Evolutionary conservation across 1,140 invertebrate species (phyloP).

Genomic region (Linepithema humile): DNA sequence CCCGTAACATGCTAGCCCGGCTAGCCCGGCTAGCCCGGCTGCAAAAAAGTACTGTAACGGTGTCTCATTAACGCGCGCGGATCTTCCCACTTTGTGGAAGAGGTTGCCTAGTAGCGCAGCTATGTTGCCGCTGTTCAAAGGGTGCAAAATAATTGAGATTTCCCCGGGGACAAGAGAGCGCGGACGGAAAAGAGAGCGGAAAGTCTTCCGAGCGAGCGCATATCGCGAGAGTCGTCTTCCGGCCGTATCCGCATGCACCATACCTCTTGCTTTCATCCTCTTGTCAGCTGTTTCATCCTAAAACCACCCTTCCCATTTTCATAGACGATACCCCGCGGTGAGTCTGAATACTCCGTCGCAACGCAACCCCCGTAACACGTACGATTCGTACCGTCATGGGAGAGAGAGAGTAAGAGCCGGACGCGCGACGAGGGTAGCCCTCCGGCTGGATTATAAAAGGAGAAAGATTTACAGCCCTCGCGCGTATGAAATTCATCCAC

Average conservation of each 20-base stretch:
- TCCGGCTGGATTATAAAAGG: constrained; percentile 64
- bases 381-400: constrained; percentile 20
- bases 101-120: constrained; percentile 16
- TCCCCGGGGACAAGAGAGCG: neutral
- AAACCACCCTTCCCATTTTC: constrained; percentile 60
- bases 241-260: neutral
- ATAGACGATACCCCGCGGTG: constrained; percentile 59
- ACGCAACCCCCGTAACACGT: constrained; percentile 61
- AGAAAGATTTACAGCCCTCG: constrained; percentile 76
- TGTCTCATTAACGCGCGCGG: constrained; percentile 66
- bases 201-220: constrained; percentile 24
- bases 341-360: constrained; percentile 56
- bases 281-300: constrained; percentile 20
- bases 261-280: neutral
- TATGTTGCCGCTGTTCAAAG: constrained; percentile 53
- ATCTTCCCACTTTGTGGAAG: constrained; percentile 60
- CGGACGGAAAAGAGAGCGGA: constrained; percentile 27
- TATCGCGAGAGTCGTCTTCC: constrained; percentile 41
- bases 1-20: constrained; percentile 30
- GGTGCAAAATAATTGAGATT: constrained; percentile 68
- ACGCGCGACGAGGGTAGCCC: neutral
- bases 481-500: constrained; percentile 76
- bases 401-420: constrained; percentile 24
- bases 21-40: constrained; percentile 17
- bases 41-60: constrained; percentile 59